Evolutionary conservation across 30 jellyfish, hydroid and myxozoan genomes (phyloP).

Genomic region (Cassiopea xamachana): DNA sequence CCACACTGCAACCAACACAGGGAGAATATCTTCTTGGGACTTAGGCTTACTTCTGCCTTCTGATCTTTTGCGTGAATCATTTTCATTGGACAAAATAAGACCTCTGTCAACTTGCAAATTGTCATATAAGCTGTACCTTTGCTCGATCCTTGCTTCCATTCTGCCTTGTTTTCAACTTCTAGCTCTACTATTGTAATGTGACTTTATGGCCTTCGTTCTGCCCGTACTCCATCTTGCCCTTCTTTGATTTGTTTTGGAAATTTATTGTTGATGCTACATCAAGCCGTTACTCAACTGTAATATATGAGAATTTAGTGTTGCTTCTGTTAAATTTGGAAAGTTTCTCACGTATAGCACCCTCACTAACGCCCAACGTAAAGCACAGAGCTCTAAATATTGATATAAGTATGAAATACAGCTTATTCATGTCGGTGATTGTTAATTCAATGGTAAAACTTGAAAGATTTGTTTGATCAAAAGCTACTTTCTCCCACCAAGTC

Average conservation of each 20-base stretch:
- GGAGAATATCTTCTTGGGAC: conserved; percentile 56
- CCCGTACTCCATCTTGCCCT: conserved; percentile 53
- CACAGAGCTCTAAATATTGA: no score
- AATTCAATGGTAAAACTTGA: neutral
- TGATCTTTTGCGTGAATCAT: neutral
- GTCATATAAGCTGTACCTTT: neutral
- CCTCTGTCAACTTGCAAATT: no score
- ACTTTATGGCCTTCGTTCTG: neutral
- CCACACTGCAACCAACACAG: conserved; percentile 70
- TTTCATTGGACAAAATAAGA: neutral
- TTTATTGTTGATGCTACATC: conserved; percentile 33
- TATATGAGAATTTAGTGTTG: neutral
- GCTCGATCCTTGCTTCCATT: neutral
- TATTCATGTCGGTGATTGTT: neutral
- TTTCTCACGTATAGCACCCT: no score
- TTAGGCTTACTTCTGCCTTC: conserved; percentile 28
- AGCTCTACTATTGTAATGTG: neutral
- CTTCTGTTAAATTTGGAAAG: no score
- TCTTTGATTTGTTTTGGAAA: neutral
- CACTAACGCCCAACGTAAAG: no score
- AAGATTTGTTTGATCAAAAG: neutral
- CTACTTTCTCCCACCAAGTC: conserved; percentile 22
- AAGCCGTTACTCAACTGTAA: conserved; percentile 7
- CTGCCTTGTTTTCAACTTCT: neutral
- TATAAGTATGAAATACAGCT: no score